These are phyloP conservation scores for Dryobates pubescens DNA, from an alignment of 2,797 vertebrate genomes.

Conservation along the genomic window DNA sequence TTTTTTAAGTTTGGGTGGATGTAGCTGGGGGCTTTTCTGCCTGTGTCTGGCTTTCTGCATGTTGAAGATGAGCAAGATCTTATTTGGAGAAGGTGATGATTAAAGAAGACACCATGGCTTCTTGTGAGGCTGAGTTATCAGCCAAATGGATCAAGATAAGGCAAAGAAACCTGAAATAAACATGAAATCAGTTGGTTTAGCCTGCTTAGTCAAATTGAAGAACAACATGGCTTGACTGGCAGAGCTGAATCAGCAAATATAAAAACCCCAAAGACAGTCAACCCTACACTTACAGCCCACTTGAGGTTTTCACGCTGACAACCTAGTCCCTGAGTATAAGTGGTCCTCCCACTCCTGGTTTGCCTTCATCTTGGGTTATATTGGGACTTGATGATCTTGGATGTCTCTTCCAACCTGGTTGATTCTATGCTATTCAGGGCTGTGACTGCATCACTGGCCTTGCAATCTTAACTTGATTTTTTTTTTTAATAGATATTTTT, in stretches of 20 bases:
- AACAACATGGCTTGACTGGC: slow-evolving; percentile 66
- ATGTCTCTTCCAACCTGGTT: too few species aligned
- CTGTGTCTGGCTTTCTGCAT: neutral
- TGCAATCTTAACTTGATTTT: slow-evolving; percentile 28
- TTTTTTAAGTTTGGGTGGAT: neutral
- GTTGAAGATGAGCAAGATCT: neutral
- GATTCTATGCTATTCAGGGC: slow-evolving; percentile 17
- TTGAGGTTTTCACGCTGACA: slow-evolving; percentile 78
- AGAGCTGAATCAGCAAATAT: slow-evolving; percentile 79
- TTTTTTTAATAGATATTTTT: neutral
- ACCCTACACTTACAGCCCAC: slow-evolving; percentile 79
- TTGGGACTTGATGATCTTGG: too few species aligned
- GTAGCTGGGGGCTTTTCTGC: neutral
- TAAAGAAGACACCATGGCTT: neutral
- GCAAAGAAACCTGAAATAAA: slow-evolving; percentile 66
- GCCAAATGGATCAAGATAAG: slow-evolving; percentile 42
- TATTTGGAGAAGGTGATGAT: neutral
- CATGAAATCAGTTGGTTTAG: slow-evolving; percentile 63
- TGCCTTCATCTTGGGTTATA: slow-evolving; percentile 66
- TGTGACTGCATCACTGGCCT: slow-evolving; percentile 60
- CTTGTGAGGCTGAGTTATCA: slow-evolving; percentile 23
- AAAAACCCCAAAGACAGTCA: slow-evolving; percentile 51
- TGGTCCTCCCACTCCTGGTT: slow-evolving; percentile 77
- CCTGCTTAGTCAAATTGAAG: slow-evolving; percentile 70
- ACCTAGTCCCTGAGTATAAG: slow-evolving; percentile 75